Evolutionary conservation across 2,797 vertebrate species (phyloP).

Genomic region (Adrianichthys oophorus): DNA sequence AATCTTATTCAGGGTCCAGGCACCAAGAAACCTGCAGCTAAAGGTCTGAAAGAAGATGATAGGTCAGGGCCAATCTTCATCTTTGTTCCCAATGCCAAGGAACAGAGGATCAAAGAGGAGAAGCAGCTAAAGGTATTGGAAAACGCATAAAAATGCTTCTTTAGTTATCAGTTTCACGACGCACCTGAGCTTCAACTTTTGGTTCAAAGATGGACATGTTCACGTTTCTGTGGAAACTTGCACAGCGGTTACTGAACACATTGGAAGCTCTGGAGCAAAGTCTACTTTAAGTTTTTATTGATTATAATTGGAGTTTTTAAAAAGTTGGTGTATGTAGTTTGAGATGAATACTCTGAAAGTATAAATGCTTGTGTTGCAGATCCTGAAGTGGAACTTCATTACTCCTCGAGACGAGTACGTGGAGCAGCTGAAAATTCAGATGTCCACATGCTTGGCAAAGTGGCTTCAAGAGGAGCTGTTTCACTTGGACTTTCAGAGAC

Average conservation of each 20-base stretch:
- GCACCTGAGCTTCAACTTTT: too few relatives aligned
- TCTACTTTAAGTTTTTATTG: too few relatives aligned
- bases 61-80: constrained; percentile 91
- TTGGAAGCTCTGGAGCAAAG: too few relatives aligned
- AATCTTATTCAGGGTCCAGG: constrained; percentile 74
- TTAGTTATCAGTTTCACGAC: too few relatives aligned
- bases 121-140: constrained; percentile 88
- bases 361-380: constrained; percentile 63
- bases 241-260: too few relatives aligned
- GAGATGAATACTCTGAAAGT: too few relatives aligned
- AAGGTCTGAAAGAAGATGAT: constrained; percentile 91
- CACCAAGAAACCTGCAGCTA: constrained; percentile 88
- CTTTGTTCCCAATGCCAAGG: constrained; percentile 90
- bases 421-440: constrained; percentile 94
- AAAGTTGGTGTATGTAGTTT: too few relatives aligned
- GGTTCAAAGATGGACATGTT: too few relatives aligned
- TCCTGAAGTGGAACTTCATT: constrained; percentile 97
- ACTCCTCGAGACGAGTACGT: constrained; percentile 95
- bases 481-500: constrained; percentile 95
- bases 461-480: constrained; percentile 98
- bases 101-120: constrained; percentile 96
- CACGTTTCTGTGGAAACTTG: too few relatives aligned
- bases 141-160: background rate
- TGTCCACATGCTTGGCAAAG: constrained; percentile 89
- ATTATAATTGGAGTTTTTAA: too few relatives aligned